phyloP scores from a whole-genome alignment of 2,113 vertebrate species.

The Cyanoderma ruficeps region DNA sequence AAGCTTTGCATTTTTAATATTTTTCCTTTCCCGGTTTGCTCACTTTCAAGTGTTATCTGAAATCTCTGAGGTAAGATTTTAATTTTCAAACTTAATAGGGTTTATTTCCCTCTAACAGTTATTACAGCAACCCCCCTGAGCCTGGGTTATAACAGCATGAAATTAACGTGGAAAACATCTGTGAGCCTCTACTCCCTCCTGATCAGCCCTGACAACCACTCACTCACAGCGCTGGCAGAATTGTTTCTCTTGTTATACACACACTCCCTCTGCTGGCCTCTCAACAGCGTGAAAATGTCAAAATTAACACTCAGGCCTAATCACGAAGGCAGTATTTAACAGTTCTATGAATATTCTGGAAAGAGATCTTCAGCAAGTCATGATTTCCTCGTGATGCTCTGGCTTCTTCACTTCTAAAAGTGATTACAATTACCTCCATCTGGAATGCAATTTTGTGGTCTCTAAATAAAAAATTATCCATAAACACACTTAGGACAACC shows the following conservation, averaged over 20 bases:
- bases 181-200: neutral
- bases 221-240: neutral
- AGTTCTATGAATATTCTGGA: neutral
- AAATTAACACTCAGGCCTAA: neutral
- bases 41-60: neutral
- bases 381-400: neutral
- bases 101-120: slow-evolving; percentile 7
- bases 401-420: neutral
- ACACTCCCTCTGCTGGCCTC: slow-evolving; percentile 23
- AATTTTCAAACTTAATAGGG: neutral
- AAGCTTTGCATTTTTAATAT: neutral
- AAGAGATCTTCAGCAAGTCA: neutral
- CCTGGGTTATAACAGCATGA: neutral
- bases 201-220: neutral
- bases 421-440: neutral
- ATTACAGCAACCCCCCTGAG: neutral
- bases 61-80: slow-evolving; percentile 20
- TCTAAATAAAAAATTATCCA: neutral
- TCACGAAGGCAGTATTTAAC: neutral
- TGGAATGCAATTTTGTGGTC: neutral
- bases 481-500: neutral
- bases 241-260: neutral
- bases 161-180: slow-evolving; percentile 9
- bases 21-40: neutral
- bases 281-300: neutral